Conservation (phyloP, 2,888 invertebrate species). For the Elegia similella region DNA sequence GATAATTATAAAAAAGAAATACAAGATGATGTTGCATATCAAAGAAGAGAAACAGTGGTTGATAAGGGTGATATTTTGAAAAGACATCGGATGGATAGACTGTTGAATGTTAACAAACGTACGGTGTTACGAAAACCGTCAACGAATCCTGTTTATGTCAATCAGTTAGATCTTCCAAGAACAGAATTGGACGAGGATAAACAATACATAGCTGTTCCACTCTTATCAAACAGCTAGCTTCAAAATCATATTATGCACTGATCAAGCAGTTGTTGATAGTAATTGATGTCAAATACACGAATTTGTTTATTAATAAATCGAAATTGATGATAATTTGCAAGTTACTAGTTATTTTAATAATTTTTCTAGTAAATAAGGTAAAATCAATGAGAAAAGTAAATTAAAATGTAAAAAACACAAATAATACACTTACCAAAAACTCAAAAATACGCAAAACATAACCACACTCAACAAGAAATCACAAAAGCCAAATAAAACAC, state of each 20-base stretch:
- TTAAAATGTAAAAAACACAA: neutral
- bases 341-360: neutral
- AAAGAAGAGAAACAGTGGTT: neutral
- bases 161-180: constrained; percentile 13
- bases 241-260: constrained; percentile 18
- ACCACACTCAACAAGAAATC: constrained; percentile 24
- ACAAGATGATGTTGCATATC: neutral
- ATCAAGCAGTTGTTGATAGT: neutral
- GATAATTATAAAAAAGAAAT: neutral
- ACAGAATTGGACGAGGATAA: constrained; percentile 33
- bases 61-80: neutral
- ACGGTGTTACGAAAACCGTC: constrained; percentile 12
- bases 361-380: neutral
- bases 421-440: constrained; percentile 5
- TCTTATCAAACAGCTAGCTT: constrained; percentile 38
- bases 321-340: neutral
- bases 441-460: constrained; percentile 9
- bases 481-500: constrained; percentile 7
- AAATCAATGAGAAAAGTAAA: neutral
- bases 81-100: neutral
- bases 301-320: constrained; percentile 1
- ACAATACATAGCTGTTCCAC: constrained; percentile 52
- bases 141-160: constrained; percentile 23
- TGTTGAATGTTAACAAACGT: constrained; percentile 2
- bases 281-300: neutral